Conservation (phyloP, 2,797 vertebrate species). For the Notolabrus celidotus region DNA sequence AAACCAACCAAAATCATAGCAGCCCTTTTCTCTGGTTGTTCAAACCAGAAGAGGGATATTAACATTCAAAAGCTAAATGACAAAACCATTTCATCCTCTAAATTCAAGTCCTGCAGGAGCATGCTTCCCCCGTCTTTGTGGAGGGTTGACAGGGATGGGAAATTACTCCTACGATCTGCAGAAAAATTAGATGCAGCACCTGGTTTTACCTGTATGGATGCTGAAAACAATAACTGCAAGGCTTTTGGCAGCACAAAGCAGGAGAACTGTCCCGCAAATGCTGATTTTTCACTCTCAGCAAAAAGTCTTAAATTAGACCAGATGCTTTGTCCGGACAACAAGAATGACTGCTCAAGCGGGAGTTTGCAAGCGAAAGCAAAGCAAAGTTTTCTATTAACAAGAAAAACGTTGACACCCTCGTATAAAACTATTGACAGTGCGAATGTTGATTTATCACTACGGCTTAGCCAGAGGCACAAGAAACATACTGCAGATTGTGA, state of each 20-base stretch:
- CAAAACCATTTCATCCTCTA: conserved; percentile 83
- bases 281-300: conserved; percentile 82
- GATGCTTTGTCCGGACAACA: conserved; percentile 83
- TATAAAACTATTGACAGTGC: conserved; percentile 90
- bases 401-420: conserved; percentile 85
- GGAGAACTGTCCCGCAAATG: conserved; percentile 82
- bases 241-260: conserved; percentile 86
- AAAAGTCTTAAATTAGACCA: conserved; percentile 85
- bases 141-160: conserved; percentile 87
- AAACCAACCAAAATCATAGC: conserved; percentile 52
- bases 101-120: conserved; percentile 57
- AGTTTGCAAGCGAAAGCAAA: conserved; percentile 83
- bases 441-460: conserved; percentile 88
- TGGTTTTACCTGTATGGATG: conserved; percentile 86
- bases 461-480: conserved; percentile 86
- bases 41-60: conserved; percentile 82
- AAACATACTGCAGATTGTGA: conserved; percentile 86
- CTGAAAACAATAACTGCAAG: conserved; percentile 83
- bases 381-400: conserved; percentile 73
- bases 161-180: conserved; percentile 84
- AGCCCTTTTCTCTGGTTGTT: conserved; percentile 68
- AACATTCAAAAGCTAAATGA: conserved; percentile 83
- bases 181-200: conserved; percentile 87
- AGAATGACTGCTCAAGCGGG: conserved; percentile 75
- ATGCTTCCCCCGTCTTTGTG: conserved; percentile 77